Percentiles rank a stretch among this genome's conserved stretches.
phyloP scores from a whole-genome alignment of 2,113 vertebrate species.

The Hypocryptadius cinnamomeus region DNA sequence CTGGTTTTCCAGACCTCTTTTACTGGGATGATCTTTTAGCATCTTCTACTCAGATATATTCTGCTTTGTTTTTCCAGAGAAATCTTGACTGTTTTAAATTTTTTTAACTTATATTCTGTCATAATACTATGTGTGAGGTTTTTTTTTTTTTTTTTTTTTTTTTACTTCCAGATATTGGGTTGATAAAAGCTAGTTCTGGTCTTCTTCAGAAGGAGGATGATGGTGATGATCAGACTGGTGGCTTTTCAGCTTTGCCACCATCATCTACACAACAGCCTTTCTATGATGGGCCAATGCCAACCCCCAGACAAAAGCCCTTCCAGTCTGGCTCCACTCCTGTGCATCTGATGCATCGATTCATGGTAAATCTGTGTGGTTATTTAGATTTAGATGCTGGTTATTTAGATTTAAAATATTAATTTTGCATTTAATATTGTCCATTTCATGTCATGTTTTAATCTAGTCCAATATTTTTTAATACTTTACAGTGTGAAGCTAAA shows the following conservation, averaged over 20 bases:
- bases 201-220: conserved; percentile 61
- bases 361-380: conserved; percentile 71
- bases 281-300: conserved; percentile 87
- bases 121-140: not conserved
- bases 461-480: not conserved
- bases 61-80: not conserved
- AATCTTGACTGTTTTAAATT: not conserved
- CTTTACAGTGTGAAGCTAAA: not conserved
- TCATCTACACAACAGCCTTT: conserved; percentile 58
- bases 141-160: not conserved
- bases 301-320: conserved; percentile 86
- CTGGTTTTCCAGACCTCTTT: not conserved
- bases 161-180: conserved; percentile 70
- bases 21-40: not conserved
- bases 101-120: not conserved
- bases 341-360: conserved; percentile 92
- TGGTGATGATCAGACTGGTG: conserved; percentile 54
- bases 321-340: conserved; percentile 88
- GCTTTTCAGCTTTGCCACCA: conserved; percentile 30
- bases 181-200: conserved; percentile 67
- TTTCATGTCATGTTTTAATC: not conserved
- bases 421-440: not conserved
- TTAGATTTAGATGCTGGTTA: not conserved
- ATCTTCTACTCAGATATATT: not conserved
- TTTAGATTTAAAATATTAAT: not conserved